phyloP scores from a whole-genome alignment of 1,140 invertebrate genomes.

The Paraescarpia echinospica region DNA sequence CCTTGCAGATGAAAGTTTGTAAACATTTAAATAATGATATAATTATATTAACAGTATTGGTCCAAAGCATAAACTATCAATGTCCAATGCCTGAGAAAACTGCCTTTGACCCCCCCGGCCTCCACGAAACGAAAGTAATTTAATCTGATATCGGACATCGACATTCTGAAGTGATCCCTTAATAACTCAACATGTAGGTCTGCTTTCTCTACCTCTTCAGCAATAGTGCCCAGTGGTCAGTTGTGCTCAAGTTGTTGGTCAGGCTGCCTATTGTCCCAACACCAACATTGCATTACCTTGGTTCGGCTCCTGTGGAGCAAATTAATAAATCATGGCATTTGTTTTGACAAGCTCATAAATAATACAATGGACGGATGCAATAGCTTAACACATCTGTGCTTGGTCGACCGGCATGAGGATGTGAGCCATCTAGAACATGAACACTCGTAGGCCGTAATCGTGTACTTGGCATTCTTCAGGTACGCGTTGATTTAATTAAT shows the following conservation, averaged over 20 bases:
- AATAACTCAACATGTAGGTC: too few relatives aligned
- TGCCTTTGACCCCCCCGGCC: too few relatives aligned
- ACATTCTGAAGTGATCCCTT: too few relatives aligned
- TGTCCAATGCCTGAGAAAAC: too few relatives aligned
- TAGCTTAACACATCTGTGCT: background rate
- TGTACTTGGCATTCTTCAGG: background rate
- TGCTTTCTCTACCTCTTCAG: background rate
- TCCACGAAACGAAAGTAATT: too few relatives aligned
- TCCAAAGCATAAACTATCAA: too few relatives aligned
- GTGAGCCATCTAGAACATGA: background rate
- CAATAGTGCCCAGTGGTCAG: background rate
- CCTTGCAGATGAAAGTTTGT: too few relatives aligned
- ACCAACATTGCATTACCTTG: background rate
- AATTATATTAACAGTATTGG: too few relatives aligned
- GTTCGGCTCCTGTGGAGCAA: background rate
- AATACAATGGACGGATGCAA: background rate
- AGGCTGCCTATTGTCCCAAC: background rate
- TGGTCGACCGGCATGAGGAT: background rate
- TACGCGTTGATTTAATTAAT: background rate
- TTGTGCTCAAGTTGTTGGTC: background rate
- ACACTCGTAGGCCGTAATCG: background rate
- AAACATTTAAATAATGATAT: too few relatives aligned
- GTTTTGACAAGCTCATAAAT: constrained; percentile 6
- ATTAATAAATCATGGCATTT: background rate
- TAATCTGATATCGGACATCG: too few relatives aligned